Evolutionary conservation across 2,113 vertebrate genomes (phyloP).

Genomic region (Xiphophorus maculatus): DNA sequence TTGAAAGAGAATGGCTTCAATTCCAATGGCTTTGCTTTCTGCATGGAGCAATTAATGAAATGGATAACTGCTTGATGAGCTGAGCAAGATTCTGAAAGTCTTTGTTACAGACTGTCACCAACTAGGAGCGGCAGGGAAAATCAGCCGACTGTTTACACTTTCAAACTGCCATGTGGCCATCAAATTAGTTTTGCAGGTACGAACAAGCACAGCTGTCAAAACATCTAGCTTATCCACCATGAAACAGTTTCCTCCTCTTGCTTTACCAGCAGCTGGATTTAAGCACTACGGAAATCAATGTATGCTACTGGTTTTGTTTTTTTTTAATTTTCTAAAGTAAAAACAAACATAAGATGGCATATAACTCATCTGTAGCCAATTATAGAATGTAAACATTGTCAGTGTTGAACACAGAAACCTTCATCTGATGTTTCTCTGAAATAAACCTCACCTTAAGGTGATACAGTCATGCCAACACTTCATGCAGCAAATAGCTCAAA

Average conservation of each 20-base stretch:
- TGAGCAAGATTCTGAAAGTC: constrained; percentile 24
- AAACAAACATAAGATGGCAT: constrained; percentile 20
- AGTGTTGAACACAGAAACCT: constrained; percentile 6
- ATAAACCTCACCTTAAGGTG: constrained; percentile 25
- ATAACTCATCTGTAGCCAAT: constrained; percentile 12
- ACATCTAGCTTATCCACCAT: constrained; percentile 43
- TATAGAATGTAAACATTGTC: constrained; percentile 18
- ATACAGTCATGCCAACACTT: constrained; percentile 12
- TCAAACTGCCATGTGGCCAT: constrained; percentile 16
- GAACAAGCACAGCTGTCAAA: constrained; percentile 56
- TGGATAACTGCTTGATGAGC: constrained; percentile 17
- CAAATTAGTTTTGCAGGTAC: constrained; percentile 65
- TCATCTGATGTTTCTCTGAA: constrained; percentile 33
- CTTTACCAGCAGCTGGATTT: constrained; percentile 25
- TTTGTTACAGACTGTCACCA: constrained; percentile 24
- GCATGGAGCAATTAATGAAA: constrained; percentile 29
- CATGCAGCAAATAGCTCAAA: constrained; percentile 11
- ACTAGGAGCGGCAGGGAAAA: constrained; percentile 4
- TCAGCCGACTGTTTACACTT: constrained; percentile 14
- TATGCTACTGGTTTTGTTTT: neutral
- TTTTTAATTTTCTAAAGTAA: neutral
- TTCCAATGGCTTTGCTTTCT: constrained; percentile 16
- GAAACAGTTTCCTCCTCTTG: constrained; percentile 20
- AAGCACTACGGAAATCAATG: constrained; percentile 35
- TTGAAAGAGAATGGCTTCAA: constrained; percentile 37